Evolutionary conservation across 1,140 invertebrate genomes (phyloP), one percentile per base, ranked within the genome.

Genomic region (Xylocopa sonorina): DNA sequence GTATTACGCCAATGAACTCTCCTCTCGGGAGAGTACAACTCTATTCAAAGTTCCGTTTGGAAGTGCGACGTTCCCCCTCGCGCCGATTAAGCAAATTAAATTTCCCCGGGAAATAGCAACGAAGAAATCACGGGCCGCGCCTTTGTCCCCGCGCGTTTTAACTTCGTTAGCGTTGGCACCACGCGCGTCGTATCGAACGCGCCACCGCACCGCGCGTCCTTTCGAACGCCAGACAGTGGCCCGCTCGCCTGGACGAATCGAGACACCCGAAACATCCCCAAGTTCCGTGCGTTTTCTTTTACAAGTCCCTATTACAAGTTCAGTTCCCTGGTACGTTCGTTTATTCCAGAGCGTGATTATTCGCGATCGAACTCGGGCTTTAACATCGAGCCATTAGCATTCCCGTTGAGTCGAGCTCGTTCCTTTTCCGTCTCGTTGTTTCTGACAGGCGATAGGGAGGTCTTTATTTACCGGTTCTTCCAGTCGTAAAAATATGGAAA

Each of bases 71-170:
- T 66, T 68, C 57, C 68, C 62, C 72, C 83, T 60, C 71, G 41
- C 79, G 46, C 79, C 87, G 87, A 88, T 88, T 88, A 88, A 88
- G 87, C 87, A 88, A 88, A 88, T 88, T 86, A 88, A 88, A 88
- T 88, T 88, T 88, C 87, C 76, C 78, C 38, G 78, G 66, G 80
- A 81, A 88, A 86, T 78, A 78, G 84, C 79, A 79, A 81, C 87
- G 87, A 88, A 88, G 86, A 87, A 88, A 88, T 88, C 86, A 88
- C 87, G 51, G 78, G 43, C n/a, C 43, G 74, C 34, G 64, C 78
- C 81, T 63, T 62, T 66, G 60, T 76, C 80, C 76, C 77, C 60
- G 68, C 57, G 55, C 78, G 84, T 83, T 86, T 87, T 86, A 87
- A 87, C 84, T 53, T 87, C 85, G 80, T 87, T 86, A 87, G 71